Percentiles rank a stretch among this genome's conserved stretches.
phyloP scores from a whole-genome alignment of 1,140 invertebrate species.

The Drosophila paulistorum region DNA sequence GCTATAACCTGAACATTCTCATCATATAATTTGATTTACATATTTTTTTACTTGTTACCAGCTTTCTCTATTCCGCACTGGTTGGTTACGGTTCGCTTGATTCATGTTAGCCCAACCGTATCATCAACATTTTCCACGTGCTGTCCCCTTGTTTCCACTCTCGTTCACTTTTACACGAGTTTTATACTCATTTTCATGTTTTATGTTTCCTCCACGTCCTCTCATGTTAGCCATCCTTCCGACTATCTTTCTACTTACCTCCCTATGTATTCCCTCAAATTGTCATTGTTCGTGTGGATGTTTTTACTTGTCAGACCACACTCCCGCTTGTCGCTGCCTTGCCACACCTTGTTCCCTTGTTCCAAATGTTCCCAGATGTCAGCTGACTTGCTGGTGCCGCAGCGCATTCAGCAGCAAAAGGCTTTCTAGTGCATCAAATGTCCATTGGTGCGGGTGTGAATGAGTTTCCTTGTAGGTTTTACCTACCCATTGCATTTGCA shows the following conservation, averaged over 20 bases:
- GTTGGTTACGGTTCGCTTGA: conserved; percentile 39
- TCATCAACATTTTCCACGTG: neutral
- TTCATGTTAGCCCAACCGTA: conserved; percentile 18
- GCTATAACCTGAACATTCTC: conserved; percentile 70
- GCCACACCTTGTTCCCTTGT: neutral
- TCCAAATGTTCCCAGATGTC: conserved; percentile 39
- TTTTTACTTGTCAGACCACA: conserved; percentile 55
- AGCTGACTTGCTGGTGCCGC: conserved; percentile 66
- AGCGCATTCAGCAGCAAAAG: conserved; percentile 55
- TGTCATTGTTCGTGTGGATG: conserved; percentile 17
- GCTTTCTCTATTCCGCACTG: conserved; percentile 27
- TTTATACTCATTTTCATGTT: conserved; percentile 48
- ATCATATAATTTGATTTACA: conserved; percentile 81
- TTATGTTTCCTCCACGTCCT: too few relatives aligned
- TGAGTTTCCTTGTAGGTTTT: conserved; percentile 37
- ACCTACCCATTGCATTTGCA: conserved; percentile 49
- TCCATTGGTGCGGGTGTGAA: conserved; percentile 61
- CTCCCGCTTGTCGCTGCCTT: neutral
- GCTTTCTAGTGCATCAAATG: conserved; percentile 75
- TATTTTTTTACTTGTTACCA: conserved; percentile 75
- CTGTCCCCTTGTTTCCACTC: neutral
- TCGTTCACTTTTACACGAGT: conserved; percentile 53
- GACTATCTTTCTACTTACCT: neutral
- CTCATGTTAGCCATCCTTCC: too few relatives aligned
- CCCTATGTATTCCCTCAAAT: neutral